phyloP scores from a whole-genome alignment of 2,888 invertebrate species.

The Sabatieria punctata region DNA sequence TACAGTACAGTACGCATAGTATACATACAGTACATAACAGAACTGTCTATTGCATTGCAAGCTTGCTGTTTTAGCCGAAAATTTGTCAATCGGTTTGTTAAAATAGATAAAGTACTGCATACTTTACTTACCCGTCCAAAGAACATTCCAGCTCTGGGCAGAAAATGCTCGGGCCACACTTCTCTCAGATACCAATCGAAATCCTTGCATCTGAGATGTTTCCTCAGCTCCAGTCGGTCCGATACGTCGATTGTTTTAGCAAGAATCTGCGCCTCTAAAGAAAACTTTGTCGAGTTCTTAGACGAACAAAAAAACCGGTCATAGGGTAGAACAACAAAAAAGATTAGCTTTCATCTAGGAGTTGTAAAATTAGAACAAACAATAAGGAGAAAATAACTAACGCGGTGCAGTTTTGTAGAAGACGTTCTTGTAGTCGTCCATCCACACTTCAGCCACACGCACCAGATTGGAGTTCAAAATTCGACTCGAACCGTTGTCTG shows the following conservation, averaged over 20 bases:
- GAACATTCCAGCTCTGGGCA: slow-evolving; percentile 66
- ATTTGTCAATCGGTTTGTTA: no score
- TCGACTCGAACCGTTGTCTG: slow-evolving; percentile 33
- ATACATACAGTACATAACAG: no score
- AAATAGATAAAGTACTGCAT: no score
- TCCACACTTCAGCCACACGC: slow-evolving; percentile 40
- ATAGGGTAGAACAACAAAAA: no score
- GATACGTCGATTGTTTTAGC: slow-evolving; percentile 21
- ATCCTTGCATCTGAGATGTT: slow-evolving; percentile 58
- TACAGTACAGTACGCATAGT: no score
- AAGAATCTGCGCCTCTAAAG: slow-evolving; percentile 21
- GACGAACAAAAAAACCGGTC: background rate
- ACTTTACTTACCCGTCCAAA: slow-evolving; percentile 67
- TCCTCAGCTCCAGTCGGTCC: slow-evolving; percentile 47
- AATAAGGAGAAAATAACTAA: slow-evolving; percentile 14
- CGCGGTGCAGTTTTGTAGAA: slow-evolving; percentile 30
- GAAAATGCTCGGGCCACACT: slow-evolving; percentile 89
- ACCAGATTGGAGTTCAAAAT: slow-evolving; percentile 38
- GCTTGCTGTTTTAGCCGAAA: no score
- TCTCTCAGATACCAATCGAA: slow-evolving; percentile 85
- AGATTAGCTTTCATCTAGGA: no score
- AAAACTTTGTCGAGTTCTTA: background rate
- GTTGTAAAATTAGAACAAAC: no score
- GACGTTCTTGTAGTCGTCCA: slow-evolving; percentile 39
- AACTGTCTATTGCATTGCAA: no score